Evolutionary conservation across 1,140 invertebrate species (phyloP), one percentile per base, ranked within the genome.

Genomic region (Dendrolimus punctatus): DNA sequence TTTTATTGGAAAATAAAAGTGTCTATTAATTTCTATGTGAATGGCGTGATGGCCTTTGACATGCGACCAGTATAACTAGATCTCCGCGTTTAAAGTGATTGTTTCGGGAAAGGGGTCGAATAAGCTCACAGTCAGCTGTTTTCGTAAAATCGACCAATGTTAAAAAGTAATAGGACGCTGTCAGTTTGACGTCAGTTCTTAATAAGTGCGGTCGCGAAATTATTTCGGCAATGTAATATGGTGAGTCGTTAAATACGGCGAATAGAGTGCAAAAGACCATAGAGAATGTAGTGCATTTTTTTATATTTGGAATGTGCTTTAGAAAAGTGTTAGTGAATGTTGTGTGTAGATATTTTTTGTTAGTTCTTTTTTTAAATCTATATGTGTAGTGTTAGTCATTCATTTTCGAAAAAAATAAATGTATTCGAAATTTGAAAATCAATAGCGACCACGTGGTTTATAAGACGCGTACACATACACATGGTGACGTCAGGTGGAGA

Each of bases 101-200:
- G 40, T 10, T 39, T 7, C 37, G 9, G 5, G 23, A 39, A 39
- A 39, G 48, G 57, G 73, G 52, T 69, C 68, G 56, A 57, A 43
- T 52, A 66, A 64, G 36, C 56, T 55, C 78, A 69, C 76, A 57
- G 63, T 68, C 74, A 73, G 69, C 75, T 78, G 76, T 74, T 83
- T 80, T 73, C 63, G 69, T 81, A 80, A 81, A 84, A 80, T 78
- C 73, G 80, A 51, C 8, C n/a, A 46, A 9, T 45, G 37, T 37
- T 37, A 39, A 40, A 44, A 38, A 40, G 23, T 9, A n/a, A 46
- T 44, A 45, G 39, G 59, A 52, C 53, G 53, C 62, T 53, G 57
- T 55, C 67, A 83, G 78, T 84, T 56, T 80, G 71, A 80, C 78
- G 73, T 76, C 72, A 79, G 68, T 57, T 68, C 58, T 66, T 55